A percentile compares a stretch with the other conserved stretches of the same genome.
These are phyloP conservation scores for Campopleginae sp. DNA, from an alignment of 2,888 invertebrate species.

Conservation along the genomic window DNA sequence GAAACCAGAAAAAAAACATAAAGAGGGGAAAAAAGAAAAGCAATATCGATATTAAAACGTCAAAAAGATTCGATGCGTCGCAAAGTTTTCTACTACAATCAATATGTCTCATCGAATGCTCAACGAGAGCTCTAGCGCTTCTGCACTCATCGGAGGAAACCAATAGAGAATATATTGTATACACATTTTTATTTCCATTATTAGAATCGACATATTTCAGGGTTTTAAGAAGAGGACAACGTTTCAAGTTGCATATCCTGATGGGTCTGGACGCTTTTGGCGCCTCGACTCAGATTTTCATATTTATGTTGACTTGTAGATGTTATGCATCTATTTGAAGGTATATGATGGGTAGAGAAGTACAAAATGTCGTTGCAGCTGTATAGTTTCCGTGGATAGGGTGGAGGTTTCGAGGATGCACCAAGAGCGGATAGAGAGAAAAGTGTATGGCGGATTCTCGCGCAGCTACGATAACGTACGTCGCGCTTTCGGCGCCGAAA, in stretches of 20 bases:
- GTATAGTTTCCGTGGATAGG: background rate
- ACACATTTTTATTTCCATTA: background rate
- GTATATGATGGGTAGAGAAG: background rate
- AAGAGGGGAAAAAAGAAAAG: background rate
- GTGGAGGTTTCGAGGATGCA: conserved; percentile 36
- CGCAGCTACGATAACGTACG: conserved; percentile 64
- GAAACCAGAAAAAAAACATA: background rate
- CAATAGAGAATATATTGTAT: conserved; percentile 17
- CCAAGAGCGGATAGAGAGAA: conserved; percentile 41
- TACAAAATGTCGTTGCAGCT: conserved; percentile 5
- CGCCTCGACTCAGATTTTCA: background rate
- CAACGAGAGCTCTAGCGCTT: conserved; percentile 52
- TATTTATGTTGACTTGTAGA: background rate
- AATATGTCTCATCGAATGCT: conserved; percentile 77
- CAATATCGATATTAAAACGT: conserved; percentile 81
- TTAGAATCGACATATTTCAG: background rate
- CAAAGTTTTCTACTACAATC: conserved; percentile 83
- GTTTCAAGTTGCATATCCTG: background rate
- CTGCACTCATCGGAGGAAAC: conserved; percentile 41
- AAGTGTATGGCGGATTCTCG: conserved; percentile 64
- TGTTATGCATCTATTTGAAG: background rate
- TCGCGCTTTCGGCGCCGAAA: conserved; percentile 69
- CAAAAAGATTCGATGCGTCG: conserved; percentile 84
- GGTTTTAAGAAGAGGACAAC: background rate
- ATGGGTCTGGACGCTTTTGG: background rate